Base-by-base conservation (phyloP, 2,113 vertebrate genomes). In the Brachyistius frenatus region DNA sequence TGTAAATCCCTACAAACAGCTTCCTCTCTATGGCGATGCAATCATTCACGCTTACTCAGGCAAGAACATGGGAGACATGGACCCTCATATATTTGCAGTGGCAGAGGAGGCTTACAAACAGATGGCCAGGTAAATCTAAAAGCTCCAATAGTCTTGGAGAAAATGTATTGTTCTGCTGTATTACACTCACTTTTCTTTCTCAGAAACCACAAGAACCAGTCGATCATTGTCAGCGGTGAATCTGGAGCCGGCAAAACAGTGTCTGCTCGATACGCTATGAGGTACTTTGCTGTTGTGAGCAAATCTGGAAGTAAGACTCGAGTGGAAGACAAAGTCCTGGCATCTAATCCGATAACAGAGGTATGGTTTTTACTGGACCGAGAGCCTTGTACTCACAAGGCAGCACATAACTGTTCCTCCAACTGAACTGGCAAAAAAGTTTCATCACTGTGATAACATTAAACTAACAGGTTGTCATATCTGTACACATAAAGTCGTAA, bases 1-100 rank as follows among this genome's bases (percentile, higher is more conserved):
- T 72, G 95, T 99, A 87, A 99, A 99, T 83, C 98, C 98, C 0
- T 99, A 99, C 71, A 99, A 97, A 76, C 91, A 97, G 87, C 85
- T 99, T 61, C 97, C 95, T 0, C 94, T 99, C 76, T 99, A 99
- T 8, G 97, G 98, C 86, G 98, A 99, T 87, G 96, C 96, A 69
- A 96, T 99, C 88, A 99, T 99, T 90, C 96, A 98, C 11, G 98
- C 97, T 1, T 99, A 99, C 37, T 97, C 96, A 0, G 98, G 98
- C 14, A 97, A 98, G 84, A 99, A 99, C 91, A 96, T 99, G 98
- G 98, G 98, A 0, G 97, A 99, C 85, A 98, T 99, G 96, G 98
- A 99, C 85, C 98, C 98, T n/a, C 98, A 99, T 89, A 98, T 99
- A 88, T 99, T 99, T 89, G 97, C 98, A 0, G 98, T 99, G 86